Percentiles rank a stretch among this genome's conserved stretches.
phyloP scores from a whole-genome alignment of 2,888 invertebrate genomes.

The Xestia sexstrigata region DNA sequence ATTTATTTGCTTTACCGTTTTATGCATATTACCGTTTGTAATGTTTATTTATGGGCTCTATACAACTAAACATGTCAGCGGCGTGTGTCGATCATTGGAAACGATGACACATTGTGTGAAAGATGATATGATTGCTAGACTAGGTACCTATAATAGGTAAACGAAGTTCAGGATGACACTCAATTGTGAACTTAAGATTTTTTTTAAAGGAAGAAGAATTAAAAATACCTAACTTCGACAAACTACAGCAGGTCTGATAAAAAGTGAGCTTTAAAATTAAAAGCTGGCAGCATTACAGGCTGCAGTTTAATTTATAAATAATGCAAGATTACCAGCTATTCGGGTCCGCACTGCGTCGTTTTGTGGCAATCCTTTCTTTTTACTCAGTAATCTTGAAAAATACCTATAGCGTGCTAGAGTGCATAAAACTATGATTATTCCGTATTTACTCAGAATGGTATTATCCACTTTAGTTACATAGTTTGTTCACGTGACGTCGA shows the following conservation, averaged over 20 bases:
- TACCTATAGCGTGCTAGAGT: constrained; percentile 32
- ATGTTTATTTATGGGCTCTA: background rate
- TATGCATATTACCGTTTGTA: background rate
- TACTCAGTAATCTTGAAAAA: constrained; percentile 33
- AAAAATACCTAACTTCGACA: background rate
- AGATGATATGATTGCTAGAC: background rate
- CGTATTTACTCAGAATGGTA: constrained; percentile 44
- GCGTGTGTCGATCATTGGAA: background rate
- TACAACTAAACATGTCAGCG: background rate
- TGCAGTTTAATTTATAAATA: constrained; percentile 26
- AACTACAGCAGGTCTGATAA: background rate
- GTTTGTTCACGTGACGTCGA: constrained; percentile 46
- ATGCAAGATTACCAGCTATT: constrained; percentile 20
- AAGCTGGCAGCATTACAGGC: background rate
- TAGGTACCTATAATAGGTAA: no score
- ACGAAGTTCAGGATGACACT: no score
- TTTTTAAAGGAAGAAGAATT: background rate
- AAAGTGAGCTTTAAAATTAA: background rate
- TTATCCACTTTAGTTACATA: constrained; percentile 39
- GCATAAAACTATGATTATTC: constrained; percentile 52
- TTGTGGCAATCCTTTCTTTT: constrained; percentile 16
- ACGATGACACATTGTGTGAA: background rate
- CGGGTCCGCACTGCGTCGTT: constrained; percentile 49
- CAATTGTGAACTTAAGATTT: background rate
- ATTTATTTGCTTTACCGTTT: constrained; percentile 1